These are phyloP conservation scores for Crepidodera aurea DNA, from an alignment of 2,888 invertebrate species.

Conservation along the genomic window DNA sequence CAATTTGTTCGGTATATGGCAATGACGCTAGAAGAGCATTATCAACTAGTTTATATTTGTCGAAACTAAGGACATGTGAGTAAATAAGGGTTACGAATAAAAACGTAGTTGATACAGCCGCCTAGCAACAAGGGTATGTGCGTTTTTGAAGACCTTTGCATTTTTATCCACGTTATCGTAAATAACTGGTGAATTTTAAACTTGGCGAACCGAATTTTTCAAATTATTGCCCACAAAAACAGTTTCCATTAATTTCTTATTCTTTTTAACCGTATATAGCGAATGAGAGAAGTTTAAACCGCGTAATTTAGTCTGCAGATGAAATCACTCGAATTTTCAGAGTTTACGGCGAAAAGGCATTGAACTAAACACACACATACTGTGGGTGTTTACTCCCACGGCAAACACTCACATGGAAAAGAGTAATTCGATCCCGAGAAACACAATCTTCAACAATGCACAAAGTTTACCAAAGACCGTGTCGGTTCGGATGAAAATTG, in stretches of 20 bases:
- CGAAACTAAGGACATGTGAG: too few relatives aligned
- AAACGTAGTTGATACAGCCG: too few relatives aligned
- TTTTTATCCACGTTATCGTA: too few relatives aligned
- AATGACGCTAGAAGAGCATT: too few relatives aligned
- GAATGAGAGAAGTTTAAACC: neutral
- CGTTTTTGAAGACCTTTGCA: too few relatives aligned
- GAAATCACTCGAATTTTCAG: conserved; percentile 27
- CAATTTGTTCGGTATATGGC: too few relatives aligned
- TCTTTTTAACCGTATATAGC: neutral
- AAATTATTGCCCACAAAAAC: neutral
- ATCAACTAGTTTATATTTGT: too few relatives aligned
- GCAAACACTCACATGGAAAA: conserved; percentile 35
- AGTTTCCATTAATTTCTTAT: neutral
- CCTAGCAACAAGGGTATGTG: too few relatives aligned
- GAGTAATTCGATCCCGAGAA: conserved; percentile 42
- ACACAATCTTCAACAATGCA: conserved; percentile 39
- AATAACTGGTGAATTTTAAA: too few relatives aligned
- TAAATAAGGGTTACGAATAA: too few relatives aligned
- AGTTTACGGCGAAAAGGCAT: conserved; percentile 37
- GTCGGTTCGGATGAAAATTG: conserved; percentile 25
- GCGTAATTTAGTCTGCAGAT: neutral
- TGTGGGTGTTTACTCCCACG: conserved; percentile 44
- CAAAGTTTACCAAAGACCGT: conserved; percentile 26
- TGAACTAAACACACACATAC: conserved; percentile 42
- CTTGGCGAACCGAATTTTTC: too few relatives aligned